These are phyloP conservation scores for Leptopilina drosophilae DNA, from an alignment of 2,888 invertebrate species.

Conservation along the genomic window DNA sequence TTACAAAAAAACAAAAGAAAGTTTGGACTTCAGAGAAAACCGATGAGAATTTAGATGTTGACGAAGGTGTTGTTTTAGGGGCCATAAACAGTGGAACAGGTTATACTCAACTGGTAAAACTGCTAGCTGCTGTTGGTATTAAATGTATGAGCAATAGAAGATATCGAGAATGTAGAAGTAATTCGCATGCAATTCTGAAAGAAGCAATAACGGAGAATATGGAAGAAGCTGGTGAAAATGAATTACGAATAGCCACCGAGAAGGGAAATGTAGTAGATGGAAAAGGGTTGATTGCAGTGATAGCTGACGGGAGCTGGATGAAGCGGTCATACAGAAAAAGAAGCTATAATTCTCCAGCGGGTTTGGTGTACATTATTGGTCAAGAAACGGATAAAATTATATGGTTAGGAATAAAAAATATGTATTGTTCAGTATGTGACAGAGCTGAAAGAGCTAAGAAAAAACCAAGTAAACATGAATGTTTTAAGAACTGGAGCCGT, in stretches of 20 bases:
- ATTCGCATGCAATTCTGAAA: not conserved
- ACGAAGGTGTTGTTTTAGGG: not conserved
- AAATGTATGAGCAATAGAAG: not conserved
- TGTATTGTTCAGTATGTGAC: constrained; percentile 45
- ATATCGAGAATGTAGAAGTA: not conserved
- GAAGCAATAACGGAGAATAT: not conserved
- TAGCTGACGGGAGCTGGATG: not conserved
- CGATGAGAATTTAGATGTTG: not conserved
- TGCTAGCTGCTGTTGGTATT: not conserved
- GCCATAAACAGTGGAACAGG: not conserved
- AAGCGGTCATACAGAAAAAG: not conserved
- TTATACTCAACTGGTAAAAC: not conserved
- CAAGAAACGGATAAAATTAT: constrained; percentile 47
- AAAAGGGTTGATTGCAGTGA: constrained; percentile 48
- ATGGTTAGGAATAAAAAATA: constrained; percentile 61
- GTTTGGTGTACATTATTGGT: no score
- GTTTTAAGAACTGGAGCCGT: constrained; percentile 59
- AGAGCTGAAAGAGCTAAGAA: constrained; percentile 47
- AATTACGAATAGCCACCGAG: not conserved
- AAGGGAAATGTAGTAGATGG: not conserved
- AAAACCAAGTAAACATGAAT: constrained; percentile 44
- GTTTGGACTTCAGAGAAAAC: not conserved
- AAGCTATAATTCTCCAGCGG: not conserved
- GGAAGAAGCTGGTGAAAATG: not conserved
- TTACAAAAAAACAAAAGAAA: no score